Conservation (phyloP, 2,797 vertebrate genomes). For the Luscinia luscinia region DNA sequence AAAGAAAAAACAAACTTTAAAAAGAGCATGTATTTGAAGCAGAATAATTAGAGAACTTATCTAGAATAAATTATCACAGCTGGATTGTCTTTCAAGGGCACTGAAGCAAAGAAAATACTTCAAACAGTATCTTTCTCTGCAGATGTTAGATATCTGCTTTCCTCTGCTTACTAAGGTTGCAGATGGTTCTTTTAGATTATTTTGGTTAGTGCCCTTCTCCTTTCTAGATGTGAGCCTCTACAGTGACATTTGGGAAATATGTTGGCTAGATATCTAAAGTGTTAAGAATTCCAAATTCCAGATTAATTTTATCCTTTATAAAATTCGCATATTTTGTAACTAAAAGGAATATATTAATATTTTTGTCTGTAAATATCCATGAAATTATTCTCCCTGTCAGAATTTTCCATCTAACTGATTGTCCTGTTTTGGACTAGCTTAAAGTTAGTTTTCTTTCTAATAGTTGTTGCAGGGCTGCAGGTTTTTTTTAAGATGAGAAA, state of each 20-base stretch:
- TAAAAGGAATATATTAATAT: background rate
- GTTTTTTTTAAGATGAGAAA: background rate
- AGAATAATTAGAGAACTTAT: background rate
- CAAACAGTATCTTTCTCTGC: background rate
- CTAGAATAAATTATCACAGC: background rate
- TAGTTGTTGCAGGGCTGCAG: background rate
- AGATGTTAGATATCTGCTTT: background rate
- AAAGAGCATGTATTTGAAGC: fast-evolving
- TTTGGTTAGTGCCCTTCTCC: background rate
- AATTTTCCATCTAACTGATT: background rate
- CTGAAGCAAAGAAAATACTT: background rate
- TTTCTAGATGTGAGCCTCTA: background rate
- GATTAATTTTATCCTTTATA: background rate
- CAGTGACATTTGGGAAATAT: background rate
- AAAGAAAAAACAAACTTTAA: background rate
- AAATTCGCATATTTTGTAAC: background rate
- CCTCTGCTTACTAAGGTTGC: background rate
- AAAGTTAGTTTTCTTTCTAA: background rate
- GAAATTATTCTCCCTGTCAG: background rate
- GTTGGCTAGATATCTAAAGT: background rate
- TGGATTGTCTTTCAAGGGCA: background rate
- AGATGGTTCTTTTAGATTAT: background rate
- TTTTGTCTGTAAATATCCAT: background rate
- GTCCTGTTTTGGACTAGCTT: background rate
- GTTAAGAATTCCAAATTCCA: background rate